Base-by-base conservation (phyloP, 2,797 vertebrate genomes). In the Liasis olivaceus region DNA sequence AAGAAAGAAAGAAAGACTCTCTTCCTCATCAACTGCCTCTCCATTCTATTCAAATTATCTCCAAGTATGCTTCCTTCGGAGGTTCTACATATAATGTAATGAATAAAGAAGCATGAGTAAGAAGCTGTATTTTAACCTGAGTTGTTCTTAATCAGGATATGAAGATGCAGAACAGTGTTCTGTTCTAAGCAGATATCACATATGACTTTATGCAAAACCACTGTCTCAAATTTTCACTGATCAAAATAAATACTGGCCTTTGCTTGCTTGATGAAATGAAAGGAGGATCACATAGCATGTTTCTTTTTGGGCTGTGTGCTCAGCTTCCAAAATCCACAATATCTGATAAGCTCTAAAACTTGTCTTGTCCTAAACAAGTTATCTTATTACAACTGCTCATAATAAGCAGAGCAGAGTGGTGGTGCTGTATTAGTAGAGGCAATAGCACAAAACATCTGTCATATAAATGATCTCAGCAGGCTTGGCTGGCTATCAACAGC, bases 341-440 rank as follows among this genome's bases (percentile, higher is more conserved):
- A 63, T 62, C 90, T 2, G 0, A 0, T 56, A 93, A 93, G 85
- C 51, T 56, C 5, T 22, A 90, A 93, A 95, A 92, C 0, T 5
- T 36, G 54, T 64, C 93, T 93, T 90, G 60, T 69, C 85, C 92
- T 63, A 87, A 54, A 90, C 15, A 2, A 63, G 60, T 2, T 62
- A 90, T 47, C 90, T 85, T 54, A 11, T 0, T 1, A 54, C 54
- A 90, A 58, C 56, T 20, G 36, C 4, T 47, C 47, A 13, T 58
- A 86, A 47, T 47, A 54, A 91, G 87, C 60, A 84, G 0, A 0
- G 26, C 69, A 93, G 89, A 87, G 91, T 1, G 1, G 85, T 58
- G 28, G 28, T 81, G 60, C 28, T 22, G 42, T 36, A 84, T 64
- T 0, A 0, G 58, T 11, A 59, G 15, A 20, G 28, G n/a, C 20